Percentiles rank a stretch among this genome's conserved stretches.
phyloP scores from a whole-genome alignment of 1,140 invertebrate genomes.

The Bombus polaris region DNA sequence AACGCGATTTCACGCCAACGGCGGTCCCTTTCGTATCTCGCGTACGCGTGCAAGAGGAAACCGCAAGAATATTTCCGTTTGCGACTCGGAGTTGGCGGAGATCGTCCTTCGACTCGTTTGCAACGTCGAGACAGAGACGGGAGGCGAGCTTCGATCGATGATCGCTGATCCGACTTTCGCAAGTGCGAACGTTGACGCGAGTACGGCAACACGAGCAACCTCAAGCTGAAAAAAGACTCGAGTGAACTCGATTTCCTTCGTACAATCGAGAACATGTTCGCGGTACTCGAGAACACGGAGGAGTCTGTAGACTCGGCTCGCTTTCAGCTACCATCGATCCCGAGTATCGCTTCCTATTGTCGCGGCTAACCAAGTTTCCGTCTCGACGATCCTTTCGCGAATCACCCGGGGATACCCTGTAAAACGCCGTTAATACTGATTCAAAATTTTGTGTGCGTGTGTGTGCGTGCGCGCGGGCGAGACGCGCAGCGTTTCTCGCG shows the following conservation, averaged over 20 bases:
- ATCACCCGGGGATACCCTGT: constrained; percentile 27
- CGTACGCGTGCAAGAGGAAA: background rate
- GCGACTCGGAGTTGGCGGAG: no score
- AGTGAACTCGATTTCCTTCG: background rate
- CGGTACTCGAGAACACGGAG: no score
- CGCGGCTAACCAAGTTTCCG: background rate
- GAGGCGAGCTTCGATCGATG: background rate
- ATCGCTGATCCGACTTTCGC: no score
- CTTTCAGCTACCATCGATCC: background rate
- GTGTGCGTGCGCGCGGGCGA: background rate
- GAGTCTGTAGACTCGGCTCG: background rate
- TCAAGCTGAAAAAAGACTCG: background rate
- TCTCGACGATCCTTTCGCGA: background rate
- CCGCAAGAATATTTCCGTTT: background rate
- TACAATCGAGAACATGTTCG: background rate
- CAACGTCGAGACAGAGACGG: background rate
- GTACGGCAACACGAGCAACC: no score
- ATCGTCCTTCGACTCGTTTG: background rate
- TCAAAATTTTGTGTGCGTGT: background rate
- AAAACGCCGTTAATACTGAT: background rate
- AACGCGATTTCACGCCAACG: background rate
- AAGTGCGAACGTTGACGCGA: background rate
- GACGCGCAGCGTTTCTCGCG: background rate
- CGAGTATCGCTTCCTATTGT: background rate
- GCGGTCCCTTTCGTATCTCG: background rate